These are phyloP conservation scores for Papilio polytes DNA, from an alignment of 1,140 invertebrate species.

Conservation along the genomic window DNA sequence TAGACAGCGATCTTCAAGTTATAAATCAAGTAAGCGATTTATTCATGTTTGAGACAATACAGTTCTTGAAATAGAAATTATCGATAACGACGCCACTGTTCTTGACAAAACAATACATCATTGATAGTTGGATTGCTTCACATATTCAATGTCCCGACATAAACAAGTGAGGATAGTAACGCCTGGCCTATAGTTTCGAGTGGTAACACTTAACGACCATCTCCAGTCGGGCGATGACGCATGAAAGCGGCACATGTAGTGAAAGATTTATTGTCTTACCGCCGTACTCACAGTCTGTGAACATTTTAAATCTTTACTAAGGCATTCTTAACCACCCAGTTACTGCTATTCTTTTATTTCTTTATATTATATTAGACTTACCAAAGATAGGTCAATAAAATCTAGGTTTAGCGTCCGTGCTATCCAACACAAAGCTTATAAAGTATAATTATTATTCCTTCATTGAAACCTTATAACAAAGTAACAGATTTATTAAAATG, in stretches of 20 bases:
- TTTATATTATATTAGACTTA: too few species aligned
- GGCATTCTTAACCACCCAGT: too few species aligned
- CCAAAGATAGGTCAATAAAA: too few species aligned
- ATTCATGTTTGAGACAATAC: neutral
- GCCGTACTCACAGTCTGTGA: neutral
- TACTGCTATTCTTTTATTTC: too few species aligned
- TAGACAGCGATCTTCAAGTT: neutral
- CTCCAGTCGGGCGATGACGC: constrained; percentile 17
- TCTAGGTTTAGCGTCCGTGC: too few species aligned
- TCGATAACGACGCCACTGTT: neutral
- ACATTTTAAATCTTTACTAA: neutral
- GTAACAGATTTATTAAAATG: neutral
- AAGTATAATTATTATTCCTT: too few species aligned
- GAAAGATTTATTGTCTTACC: neutral
- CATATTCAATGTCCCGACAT: constrained; percentile 15
- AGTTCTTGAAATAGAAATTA: neutral
- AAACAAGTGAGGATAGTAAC: constrained; percentile 27
- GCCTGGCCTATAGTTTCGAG: constrained; percentile 5
- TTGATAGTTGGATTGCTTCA: constrained; percentile 10
- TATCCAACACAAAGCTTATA: too few species aligned
- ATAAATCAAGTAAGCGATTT: neutral
- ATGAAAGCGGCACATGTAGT: neutral
- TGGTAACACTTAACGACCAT: constrained; percentile 32
- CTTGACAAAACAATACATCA: neutral
- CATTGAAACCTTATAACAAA: too few species aligned